Evolutionary conservation across 2,113 vertebrate genomes (phyloP).

Genomic region (Brachyhypopomus occidentalis): DNA sequence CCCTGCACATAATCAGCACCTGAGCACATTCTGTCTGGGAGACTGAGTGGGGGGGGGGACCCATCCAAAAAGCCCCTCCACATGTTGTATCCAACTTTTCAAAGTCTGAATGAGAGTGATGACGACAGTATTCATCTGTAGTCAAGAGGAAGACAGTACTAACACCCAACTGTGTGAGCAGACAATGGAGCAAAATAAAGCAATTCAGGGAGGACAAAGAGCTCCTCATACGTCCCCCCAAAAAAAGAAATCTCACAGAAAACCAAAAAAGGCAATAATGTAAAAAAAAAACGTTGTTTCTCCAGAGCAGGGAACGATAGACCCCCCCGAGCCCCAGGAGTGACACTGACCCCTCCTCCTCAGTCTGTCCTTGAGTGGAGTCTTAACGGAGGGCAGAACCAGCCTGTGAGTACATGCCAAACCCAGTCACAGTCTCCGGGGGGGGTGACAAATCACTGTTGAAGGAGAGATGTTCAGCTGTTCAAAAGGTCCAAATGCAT

Average conservation of each 20-base stretch:
- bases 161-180: conserved; percentile 33
- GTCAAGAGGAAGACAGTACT: conserved; percentile 34
- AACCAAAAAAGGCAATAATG: not conserved
- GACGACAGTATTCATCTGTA: conserved; percentile 19
- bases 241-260: not conserved
- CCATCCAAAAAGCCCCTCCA: conserved; percentile 41
- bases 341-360: conserved; percentile 16
- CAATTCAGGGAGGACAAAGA: conserved; percentile 21
- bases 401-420: not conserved
- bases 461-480: not conserved
- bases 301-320: not conserved
- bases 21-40: conserved; percentile 55
- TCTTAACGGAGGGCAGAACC: conserved; percentile 20
- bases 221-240: conserved; percentile 11
- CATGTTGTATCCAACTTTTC: conserved; percentile 21
- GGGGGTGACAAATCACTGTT: not conserved
- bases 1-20: conserved; percentile 57
- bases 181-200: conserved; percentile 27
- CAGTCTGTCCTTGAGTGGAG: conserved; percentile 5
- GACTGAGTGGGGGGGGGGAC: conserved; percentile 31
- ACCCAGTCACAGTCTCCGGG: not conserved
- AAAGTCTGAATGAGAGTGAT: conserved; percentile 33
- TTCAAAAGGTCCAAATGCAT: too few relatives aligned
- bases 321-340: not conserved
- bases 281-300: not conserved